A percentile compares a stretch with the other conserved stretches of the same genome.
These are phyloP conservation scores for Cancer borealis DNA, from an alignment of 2,888 invertebrate genomes.

Conservation along the genomic window DNA sequence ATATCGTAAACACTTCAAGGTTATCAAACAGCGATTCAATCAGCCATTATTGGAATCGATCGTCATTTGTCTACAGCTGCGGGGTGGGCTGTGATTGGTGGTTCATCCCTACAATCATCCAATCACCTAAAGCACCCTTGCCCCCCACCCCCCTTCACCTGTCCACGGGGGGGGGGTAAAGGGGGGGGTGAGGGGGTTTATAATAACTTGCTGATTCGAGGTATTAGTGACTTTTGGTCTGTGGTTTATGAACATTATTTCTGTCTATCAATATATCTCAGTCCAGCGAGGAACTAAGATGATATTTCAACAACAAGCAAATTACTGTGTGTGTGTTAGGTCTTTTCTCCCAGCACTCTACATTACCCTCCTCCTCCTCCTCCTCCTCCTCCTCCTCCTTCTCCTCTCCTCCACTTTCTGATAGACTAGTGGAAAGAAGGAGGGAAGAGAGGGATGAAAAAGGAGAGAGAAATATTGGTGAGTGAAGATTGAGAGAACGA, in stretches of 20 bases:
- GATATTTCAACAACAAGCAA: conserved; percentile 58
- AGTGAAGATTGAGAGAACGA: background rate
- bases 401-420: background rate
- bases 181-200: conserved; percentile 1
- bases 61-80: conserved; percentile 66
- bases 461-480: background rate
- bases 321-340: conserved; percentile 18
- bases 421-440: background rate
- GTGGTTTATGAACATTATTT: conserved; percentile 64
- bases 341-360: background rate
- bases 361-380: conserved; percentile 13
- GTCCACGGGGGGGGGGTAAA: background rate
- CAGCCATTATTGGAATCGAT: conserved; percentile 71
- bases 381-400: conserved; percentile 22
- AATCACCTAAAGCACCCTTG: conserved; percentile 67
- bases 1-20: conserved; percentile 63
- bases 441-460: background rate
- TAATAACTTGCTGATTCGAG: conserved; percentile 52
- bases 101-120: conserved; percentile 66
- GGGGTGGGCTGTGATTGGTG: conserved; percentile 64
- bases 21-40: conserved; percentile 66
- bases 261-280: conserved; percentile 65
- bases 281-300: background rate
- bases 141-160: background rate
- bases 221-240: conserved; percentile 46